phyloP scores from a whole-genome alignment of 2,888 invertebrate genomes.

The Ormyrus rosae region DNA sequence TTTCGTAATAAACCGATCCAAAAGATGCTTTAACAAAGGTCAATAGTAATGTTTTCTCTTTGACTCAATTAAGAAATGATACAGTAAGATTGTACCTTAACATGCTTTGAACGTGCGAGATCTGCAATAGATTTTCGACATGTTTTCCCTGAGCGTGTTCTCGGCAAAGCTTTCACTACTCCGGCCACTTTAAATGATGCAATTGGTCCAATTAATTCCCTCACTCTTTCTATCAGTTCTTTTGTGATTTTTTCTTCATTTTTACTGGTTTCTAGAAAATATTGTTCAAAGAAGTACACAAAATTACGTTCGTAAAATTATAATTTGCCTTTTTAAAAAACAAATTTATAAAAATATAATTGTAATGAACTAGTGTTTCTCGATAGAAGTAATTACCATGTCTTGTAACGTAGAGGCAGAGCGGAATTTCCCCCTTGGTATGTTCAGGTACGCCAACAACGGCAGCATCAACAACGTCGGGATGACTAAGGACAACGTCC shows the following conservation, averaged over 20 bases:
- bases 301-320: not conserved
- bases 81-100: slow-evolving; percentile 78
- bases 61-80: no score
- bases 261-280: slow-evolving; percentile 75
- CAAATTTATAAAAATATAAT: no score
- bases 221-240: slow-evolving; percentile 80
- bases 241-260: slow-evolving; percentile 78
- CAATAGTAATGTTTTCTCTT: no score
- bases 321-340: no score
- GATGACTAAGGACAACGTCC: slow-evolving; percentile 92
- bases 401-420: slow-evolving; percentile 90
- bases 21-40: no score
- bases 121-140: slow-evolving; percentile 90
- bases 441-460: slow-evolving; percentile 93
- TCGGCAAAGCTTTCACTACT: slow-evolving; percentile 88
- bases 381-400: slow-evolving; percentile 74
- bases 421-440: slow-evolving; percentile 93
- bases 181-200: slow-evolving; percentile 90
- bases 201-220: slow-evolving; percentile 88
- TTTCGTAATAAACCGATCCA: no score
- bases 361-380: no score
- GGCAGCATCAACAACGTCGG: slow-evolving; percentile 89
- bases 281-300: not conserved
- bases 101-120: slow-evolving; percentile 87
- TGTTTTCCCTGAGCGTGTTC: slow-evolving; percentile 92